phyloP scores from a whole-genome alignment of 2,888 invertebrate species.

The Crematogaster levior region DNA sequence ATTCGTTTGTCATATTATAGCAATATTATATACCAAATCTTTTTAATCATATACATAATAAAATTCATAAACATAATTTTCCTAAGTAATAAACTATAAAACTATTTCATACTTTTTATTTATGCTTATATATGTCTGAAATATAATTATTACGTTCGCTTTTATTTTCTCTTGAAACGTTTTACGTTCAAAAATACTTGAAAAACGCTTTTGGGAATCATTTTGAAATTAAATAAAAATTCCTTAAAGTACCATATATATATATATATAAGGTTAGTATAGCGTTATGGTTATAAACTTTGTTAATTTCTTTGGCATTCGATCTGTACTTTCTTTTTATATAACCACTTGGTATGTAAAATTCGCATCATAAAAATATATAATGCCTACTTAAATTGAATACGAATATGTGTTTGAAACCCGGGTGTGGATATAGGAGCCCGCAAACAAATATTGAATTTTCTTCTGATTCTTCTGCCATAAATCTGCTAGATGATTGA shows the following conservation, averaged over 20 bases:
- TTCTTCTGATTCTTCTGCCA: slow-evolving; percentile 69
- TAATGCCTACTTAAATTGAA: not conserved
- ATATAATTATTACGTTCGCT: not conserved
- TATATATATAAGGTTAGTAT: no score
- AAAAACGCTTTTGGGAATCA: not conserved
- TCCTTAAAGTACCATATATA: no score
- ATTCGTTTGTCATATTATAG: not conserved
- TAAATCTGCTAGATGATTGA: slow-evolving; percentile 68
- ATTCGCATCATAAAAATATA: not conserved
- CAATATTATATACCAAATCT: not conserved
- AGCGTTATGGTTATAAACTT: no score
- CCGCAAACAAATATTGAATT: slow-evolving; percentile 64
- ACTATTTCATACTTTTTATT: slow-evolving; percentile 1
- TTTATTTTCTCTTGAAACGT: not conserved
- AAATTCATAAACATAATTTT: slow-evolving; percentile 2
- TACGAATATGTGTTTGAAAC: slow-evolving; percentile 67
- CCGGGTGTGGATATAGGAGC: no score
- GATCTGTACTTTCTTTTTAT: not conserved
- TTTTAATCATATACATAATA: not conserved
- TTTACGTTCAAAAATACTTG: not conserved
- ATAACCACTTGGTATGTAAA: not conserved
- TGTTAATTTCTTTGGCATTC: not conserved
- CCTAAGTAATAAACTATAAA: not conserved
- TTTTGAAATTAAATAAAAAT: not conserved
- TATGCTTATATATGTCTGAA: not conserved